Conservation (phyloP, 2,888 invertebrate genomes). For the Smittia sp. region DNA sequence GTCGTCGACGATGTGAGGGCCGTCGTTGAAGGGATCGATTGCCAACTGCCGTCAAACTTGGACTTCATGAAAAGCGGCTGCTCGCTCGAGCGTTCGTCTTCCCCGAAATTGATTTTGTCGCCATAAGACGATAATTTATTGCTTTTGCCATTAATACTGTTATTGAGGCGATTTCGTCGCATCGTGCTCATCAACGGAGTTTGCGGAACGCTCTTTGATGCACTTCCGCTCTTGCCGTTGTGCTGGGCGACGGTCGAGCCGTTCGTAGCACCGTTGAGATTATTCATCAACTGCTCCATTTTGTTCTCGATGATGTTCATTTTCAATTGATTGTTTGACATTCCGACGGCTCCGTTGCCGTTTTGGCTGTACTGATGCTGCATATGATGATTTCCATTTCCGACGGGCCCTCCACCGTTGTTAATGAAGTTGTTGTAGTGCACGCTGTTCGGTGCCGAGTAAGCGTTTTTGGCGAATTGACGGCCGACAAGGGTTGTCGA, state of each 20-base stretch:
- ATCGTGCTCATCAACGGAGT: conserved; percentile 45
- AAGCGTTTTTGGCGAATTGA: conserved; percentile 47
- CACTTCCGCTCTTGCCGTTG: conserved; percentile 42
- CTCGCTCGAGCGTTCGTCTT: conserved; percentile 42
- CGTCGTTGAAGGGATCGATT: conserved; percentile 47
- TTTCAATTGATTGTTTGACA: conserved; percentile 45
- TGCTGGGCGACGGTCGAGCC: too few relatives aligned
- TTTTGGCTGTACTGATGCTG: conserved; percentile 41
- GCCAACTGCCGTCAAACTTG: conserved; percentile 52
- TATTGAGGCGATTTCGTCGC: conserved; percentile 49
- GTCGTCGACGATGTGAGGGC: conserved; percentile 45
- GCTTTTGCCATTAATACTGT: conserved; percentile 38
- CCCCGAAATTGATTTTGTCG: conserved; percentile 46
- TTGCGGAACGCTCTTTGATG: conserved; percentile 45
- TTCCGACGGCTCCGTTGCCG: conserved; percentile 8
- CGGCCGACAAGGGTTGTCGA: conserved; percentile 52
- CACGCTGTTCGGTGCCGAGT: conserved; percentile 53
- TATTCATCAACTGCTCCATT: conserved; percentile 46
- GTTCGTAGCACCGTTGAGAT: conserved; percentile 29
- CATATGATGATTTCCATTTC: conserved; percentile 43
- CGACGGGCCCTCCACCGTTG: conserved; percentile 42
- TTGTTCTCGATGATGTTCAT: conserved; percentile 54
- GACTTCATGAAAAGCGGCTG: conserved; percentile 53
- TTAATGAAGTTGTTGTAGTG: conserved; percentile 48
- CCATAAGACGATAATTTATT: conserved; percentile 49